Conservation (phyloP, 2,888 invertebrate species). For the Ochlodes sylvanus region DNA sequence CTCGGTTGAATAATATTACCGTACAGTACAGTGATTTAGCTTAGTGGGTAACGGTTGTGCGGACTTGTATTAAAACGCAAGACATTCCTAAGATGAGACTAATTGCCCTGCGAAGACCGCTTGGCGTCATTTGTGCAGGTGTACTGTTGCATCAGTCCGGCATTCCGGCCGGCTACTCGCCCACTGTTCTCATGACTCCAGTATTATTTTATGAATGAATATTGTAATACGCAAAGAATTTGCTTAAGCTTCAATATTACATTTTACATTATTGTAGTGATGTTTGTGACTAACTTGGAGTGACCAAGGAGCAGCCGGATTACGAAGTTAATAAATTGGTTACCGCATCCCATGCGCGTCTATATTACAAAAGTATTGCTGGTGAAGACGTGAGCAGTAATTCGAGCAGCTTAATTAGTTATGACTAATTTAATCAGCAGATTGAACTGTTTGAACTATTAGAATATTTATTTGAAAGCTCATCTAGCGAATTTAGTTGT, state of each 20-base stretch:
- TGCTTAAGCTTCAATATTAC: neutral
- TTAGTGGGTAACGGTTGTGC: constrained; percentile 4
- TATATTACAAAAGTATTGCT: too few relatives aligned
- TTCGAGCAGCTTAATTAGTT: too few relatives aligned
- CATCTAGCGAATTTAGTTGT: too few relatives aligned
- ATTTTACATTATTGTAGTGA: neutral
- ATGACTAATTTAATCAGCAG: too few relatives aligned
- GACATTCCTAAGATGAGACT: constrained; percentile 64
- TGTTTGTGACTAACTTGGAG: neutral
- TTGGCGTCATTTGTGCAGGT: constrained; percentile 64
- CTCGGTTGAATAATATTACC: too few relatives aligned
- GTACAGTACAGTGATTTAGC: neutral
- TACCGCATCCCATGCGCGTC: too few relatives aligned
- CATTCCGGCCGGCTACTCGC: constrained; percentile 41
- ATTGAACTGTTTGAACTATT: too few relatives aligned
- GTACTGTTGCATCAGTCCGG: constrained; percentile 62
- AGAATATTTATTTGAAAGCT: too few relatives aligned
- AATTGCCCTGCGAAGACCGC: constrained; percentile 72
- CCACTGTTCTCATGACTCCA: constrained; percentile 40
- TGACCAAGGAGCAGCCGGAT: too few relatives aligned
- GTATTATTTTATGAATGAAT: constrained; percentile 25
- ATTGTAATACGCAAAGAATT: neutral
- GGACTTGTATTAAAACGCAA: constrained; percentile 26
- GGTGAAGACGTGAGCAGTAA: too few relatives aligned
- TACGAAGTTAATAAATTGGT: too few relatives aligned